Evolutionary conservation across 2,797 vertebrate genomes (phyloP), one percentile per base, ranked within the genome.

Genomic region (Serranus cabrilla): DNA sequence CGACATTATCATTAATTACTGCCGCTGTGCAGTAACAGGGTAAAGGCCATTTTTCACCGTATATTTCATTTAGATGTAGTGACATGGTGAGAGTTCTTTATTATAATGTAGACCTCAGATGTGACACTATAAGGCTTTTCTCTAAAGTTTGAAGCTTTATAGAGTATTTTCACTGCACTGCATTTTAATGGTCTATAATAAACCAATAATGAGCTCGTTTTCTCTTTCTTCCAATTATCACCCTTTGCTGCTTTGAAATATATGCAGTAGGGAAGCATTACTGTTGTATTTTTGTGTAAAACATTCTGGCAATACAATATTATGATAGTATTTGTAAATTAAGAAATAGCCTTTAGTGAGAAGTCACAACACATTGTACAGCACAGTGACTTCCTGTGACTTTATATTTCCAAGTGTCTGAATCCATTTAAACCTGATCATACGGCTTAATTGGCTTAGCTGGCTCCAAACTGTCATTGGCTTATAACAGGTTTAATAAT

Each of bases 31-130:
- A 10, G n/a, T 34, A 34, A 21, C 55, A 18, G 31, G 20, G 42
- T 25, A 55, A 5, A 55, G 39, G 21, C 7, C 31, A 20, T 13
- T 40, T 34, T 54, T 25, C 23, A 55, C n/a, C 4, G 0, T 27
- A 56, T 59, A 62, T 54, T 55, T 55, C 7, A 62, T 62, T 42
- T n/a, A 70, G 18, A 63, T 46, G 27, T 18, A 5, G 40, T 23
- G 43, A 40, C 43, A 20, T 8, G 43, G n/a, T 17, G 11, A 31
- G 17, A 59, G 21, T 23, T 20, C 21, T 49, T 50, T 34, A 47
- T 47, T 31, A 18, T 4, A 7, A 52, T 13, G 39, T 3, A 20
- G 13, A 40, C 25, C 2, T 52, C 16, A 51, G 23, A 23, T 23
- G 34, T 37, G 17, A 45, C 14, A 23, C 31, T 49, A 14, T 42